These are phyloP conservation scores for Listronotus oregonensis DNA, from an alignment of 1,140 invertebrate species.

Conservation along the genomic window DNA sequence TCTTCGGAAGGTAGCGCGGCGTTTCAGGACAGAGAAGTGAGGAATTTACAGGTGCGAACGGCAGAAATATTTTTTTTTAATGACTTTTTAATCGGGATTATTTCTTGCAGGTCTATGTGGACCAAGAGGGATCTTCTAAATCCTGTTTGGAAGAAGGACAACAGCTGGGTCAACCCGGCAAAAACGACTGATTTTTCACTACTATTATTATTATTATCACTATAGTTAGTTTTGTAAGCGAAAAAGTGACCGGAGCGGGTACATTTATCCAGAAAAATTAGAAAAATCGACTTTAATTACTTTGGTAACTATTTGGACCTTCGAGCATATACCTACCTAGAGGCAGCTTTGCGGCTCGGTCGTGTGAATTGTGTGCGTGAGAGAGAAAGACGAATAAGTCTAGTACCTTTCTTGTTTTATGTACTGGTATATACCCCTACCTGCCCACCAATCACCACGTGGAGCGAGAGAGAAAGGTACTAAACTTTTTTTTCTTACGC, in stretches of 20 bases:
- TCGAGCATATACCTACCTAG: too few species aligned
- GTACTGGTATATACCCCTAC: too few species aligned
- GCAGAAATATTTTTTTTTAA: constrained; percentile 5
- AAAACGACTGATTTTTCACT: constrained; percentile 43
- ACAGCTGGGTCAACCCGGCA: not conserved
- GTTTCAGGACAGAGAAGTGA: constrained; percentile 53
- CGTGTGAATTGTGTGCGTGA: too few species aligned
- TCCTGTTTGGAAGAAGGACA: constrained; percentile 8
- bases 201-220: constrained; percentile 22
- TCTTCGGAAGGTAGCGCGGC: constrained; percentile 62
- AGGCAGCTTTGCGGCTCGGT: too few species aligned
- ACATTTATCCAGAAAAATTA: not conserved
- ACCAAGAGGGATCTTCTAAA: constrained; percentile 36
- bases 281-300: too few species aligned
- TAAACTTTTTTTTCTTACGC: too few species aligned
- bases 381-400: too few species aligned
- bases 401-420: too few species aligned
- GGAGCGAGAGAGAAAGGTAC: too few species aligned
- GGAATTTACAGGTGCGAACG: constrained; percentile 57
- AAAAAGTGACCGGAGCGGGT: constrained; percentile 7
- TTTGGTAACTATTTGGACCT: too few species aligned
- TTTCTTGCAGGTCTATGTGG: constrained; percentile 34
- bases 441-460: too few species aligned
- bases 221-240: constrained; percentile 25
- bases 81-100: not conserved